Conservation (phyloP, 2,797 vertebrate genomes). For the Silurus aristotelis region DNA sequence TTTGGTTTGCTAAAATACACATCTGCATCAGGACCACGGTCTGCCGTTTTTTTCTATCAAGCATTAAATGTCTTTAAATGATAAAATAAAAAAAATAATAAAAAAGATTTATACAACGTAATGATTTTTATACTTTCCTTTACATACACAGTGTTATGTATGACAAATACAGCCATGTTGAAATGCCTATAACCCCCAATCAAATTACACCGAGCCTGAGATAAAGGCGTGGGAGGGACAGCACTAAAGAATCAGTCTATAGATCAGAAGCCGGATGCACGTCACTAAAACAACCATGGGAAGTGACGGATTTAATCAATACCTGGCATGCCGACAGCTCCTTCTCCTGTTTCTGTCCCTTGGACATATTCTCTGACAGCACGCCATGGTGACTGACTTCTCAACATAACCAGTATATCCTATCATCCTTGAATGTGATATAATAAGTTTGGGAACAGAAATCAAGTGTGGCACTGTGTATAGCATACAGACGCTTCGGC, state of each 20-base stretch:
- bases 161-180: background rate
- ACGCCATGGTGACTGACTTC: background rate
- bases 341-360: conserved; percentile 70
- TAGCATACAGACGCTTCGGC: conserved; percentile 27
- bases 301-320: conserved; percentile 82
- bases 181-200: conserved; percentile 1
- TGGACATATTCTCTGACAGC: conserved; percentile 72
- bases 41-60: background rate
- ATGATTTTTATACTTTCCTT: background rate
- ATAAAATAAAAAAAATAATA: no score
- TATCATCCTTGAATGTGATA: background rate
- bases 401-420: background rate
- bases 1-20: background rate
- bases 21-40: background rate
- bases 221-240: background rate
- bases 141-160: no score
- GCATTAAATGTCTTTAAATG: background rate
- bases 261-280: conserved; percentile 47
- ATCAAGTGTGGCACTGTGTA: conserved; percentile 20
- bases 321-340: conserved; percentile 74
- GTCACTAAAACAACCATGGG: conserved; percentile 70
- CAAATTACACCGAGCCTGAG: background rate
- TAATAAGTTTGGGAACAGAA: conserved; percentile 32
- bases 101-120: no score
- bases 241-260: conserved; percentile 23